Evolutionary conservation across 2,797 vertebrate genomes (phyloP).

Genomic region (Poecilia wingei): DNA sequence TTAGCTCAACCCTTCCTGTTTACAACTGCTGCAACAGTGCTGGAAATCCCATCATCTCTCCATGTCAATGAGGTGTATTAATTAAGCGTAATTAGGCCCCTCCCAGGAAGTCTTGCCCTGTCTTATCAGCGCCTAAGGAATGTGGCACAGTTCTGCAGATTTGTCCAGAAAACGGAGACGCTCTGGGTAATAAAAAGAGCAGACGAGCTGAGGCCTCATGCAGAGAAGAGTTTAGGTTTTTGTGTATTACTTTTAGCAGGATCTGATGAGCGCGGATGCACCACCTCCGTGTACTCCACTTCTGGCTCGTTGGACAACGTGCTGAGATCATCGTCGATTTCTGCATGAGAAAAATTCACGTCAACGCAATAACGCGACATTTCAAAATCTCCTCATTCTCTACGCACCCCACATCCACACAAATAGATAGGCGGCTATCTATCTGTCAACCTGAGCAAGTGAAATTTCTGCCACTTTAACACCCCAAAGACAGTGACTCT

Average conservation of each 20-base stretch:
- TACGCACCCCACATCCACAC: background rate
- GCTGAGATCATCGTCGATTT: slow-evolving; percentile 63
- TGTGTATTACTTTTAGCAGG: slow-evolving; percentile 79
- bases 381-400: background rate
- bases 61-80: slow-evolving; percentile 46
- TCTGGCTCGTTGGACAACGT: slow-evolving; percentile 71
- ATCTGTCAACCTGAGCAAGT: background rate
- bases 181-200: background rate
- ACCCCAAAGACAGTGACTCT: background rate
- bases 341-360: slow-evolving; percentile 35
- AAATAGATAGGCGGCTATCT: too few species aligned
- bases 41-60: slow-evolving; percentile 53
- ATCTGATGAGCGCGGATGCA: slow-evolving; percentile 79
- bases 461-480: background rate
- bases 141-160: slow-evolving; percentile 22
- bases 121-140: slow-evolving; percentile 66
- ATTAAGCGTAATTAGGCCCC: slow-evolving; percentile 73
- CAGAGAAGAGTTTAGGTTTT: background rate
- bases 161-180: background rate
- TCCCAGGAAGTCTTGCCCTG: slow-evolving; percentile 64
- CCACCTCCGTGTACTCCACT: slow-evolving; percentile 92
- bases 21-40: slow-evolving; percentile 50
- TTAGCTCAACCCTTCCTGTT: slow-evolving; percentile 82
- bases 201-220: background rate
- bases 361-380: background rate